Percentiles rank a stretch among this genome's conserved stretches.
These are phyloP conservation scores for Junco hyemalis DNA, from an alignment of 2,113 vertebrate species.

Conservation along the genomic window DNA sequence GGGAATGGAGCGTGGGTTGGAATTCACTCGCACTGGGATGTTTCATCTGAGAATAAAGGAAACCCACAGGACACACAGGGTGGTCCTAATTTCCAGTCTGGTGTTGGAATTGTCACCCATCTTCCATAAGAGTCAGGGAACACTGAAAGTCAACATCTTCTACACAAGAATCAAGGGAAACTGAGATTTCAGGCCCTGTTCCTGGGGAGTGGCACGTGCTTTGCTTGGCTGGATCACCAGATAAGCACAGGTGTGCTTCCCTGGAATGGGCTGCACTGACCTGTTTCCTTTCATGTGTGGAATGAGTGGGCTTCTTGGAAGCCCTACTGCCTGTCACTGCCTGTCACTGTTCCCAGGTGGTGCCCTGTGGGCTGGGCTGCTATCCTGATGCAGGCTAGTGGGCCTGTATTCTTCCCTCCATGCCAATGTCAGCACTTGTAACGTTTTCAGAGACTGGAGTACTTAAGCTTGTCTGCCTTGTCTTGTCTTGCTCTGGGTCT, in stretches of 20 bases:
- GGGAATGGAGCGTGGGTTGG: neutral
- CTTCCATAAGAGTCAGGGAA: neutral
- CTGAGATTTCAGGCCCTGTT: neutral
- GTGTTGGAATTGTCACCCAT: neutral
- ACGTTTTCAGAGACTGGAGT: neutral
- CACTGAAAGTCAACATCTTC: neutral
- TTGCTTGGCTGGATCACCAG: rapidly evolving
- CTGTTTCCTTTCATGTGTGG: neutral
- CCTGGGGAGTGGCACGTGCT: neutral
- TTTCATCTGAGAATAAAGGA: neutral
- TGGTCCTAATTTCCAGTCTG: neutral
- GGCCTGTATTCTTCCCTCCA: neutral
- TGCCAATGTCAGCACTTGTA: neutral
- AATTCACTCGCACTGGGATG: neutral
- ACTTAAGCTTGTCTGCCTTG: neutral
- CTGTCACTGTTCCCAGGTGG: neutral
- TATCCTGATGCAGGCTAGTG: rapidly evolving
- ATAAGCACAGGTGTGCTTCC: rapidly evolving
- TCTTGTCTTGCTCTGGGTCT: neutral
- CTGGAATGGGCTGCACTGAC: neutral
- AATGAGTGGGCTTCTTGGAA: neutral
- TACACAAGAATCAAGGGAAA: neutral
- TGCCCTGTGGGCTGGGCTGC: rapidly evolving
- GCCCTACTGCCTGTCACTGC: neutral
- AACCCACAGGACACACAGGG: neutral